These are phyloP conservation scores for Heliconius hewitsoni DNA, from an alignment of 1,140 invertebrate genomes.

Conservation along the genomic window DNA sequence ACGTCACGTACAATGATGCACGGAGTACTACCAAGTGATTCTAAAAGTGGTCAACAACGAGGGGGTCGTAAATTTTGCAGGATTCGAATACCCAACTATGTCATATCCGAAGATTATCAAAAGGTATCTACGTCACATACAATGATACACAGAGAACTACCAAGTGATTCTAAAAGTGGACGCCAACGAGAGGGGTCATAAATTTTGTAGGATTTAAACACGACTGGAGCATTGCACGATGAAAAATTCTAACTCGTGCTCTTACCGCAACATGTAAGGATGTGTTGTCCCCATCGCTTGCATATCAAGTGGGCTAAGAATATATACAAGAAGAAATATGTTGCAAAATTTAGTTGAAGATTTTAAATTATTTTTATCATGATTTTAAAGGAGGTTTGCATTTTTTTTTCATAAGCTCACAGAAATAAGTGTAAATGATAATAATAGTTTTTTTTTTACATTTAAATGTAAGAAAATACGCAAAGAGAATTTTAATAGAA, in stretches of 20 bases:
- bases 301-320: conserved; percentile 43
- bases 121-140: conserved; percentile 32
- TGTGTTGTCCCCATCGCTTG: conserved; percentile 47
- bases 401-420: too few relatives aligned
- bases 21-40: conserved; percentile 54
- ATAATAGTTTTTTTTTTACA: too few relatives aligned
- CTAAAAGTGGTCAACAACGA: conserved; percentile 60
- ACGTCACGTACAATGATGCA: conserved; percentile 43
- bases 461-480: too few relatives aligned
- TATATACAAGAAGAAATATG: conserved; percentile 16
- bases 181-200: conserved; percentile 61
- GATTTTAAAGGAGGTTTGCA: neutral
- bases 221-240: conserved; percentile 65
- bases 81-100: conserved; percentile 47
- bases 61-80: conserved; percentile 72
- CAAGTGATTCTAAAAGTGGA: conserved; percentile 62
- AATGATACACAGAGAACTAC: conserved; percentile 50
- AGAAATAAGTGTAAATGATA: too few relatives aligned
- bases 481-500: too few relatives aligned
- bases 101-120: conserved; percentile 33
- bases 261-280: conserved; percentile 51
- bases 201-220: conserved; percentile 73
- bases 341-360: neutral
- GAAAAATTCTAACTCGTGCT: conserved; percentile 65
- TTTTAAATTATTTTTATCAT: neutral